These are phyloP conservation scores for Sebastes melanostomus DNA, from an alignment of 2,797 vertebrate genomes.

Conservation along the genomic window DNA sequence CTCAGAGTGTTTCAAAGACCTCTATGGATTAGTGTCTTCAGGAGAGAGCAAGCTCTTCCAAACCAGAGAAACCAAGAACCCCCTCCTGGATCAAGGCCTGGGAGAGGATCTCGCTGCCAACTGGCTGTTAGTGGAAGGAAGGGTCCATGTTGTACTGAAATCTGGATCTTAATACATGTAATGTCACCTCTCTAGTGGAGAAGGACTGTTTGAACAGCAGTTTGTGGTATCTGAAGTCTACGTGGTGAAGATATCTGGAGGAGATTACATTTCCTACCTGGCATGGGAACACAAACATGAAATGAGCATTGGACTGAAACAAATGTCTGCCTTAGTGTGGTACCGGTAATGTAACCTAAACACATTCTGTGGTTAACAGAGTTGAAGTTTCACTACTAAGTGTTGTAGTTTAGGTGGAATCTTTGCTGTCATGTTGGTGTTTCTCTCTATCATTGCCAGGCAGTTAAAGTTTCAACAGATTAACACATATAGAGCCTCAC, in stretches of 20 bases:
- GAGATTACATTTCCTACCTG: not conserved
- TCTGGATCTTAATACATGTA: not conserved
- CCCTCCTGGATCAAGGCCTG: not conserved
- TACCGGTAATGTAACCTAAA: not conserved
- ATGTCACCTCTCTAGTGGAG: not conserved
- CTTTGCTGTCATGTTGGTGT: not conserved
- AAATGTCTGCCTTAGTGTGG: not conserved
- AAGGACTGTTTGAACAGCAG: not conserved
- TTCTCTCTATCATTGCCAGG: not conserved
- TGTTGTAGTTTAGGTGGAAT: not conserved
- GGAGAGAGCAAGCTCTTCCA: not conserved
- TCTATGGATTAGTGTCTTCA: not conserved
- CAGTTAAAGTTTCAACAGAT: conserved; percentile 39
- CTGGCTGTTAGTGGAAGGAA: not conserved
- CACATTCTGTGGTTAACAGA: not conserved
- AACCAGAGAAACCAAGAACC: not conserved
- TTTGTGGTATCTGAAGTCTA: not conserved
- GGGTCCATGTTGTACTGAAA: not conserved
- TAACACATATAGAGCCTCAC: not conserved
- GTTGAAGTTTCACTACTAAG: not conserved
- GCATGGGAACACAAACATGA: not conserved
- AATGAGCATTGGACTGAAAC: not conserved
- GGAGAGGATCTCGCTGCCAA: not conserved
- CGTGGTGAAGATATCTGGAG: not conserved
- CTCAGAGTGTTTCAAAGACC: not conserved